Conservation (phyloP, 2,888 invertebrate species). For the Drosophila ustulata region DNA sequence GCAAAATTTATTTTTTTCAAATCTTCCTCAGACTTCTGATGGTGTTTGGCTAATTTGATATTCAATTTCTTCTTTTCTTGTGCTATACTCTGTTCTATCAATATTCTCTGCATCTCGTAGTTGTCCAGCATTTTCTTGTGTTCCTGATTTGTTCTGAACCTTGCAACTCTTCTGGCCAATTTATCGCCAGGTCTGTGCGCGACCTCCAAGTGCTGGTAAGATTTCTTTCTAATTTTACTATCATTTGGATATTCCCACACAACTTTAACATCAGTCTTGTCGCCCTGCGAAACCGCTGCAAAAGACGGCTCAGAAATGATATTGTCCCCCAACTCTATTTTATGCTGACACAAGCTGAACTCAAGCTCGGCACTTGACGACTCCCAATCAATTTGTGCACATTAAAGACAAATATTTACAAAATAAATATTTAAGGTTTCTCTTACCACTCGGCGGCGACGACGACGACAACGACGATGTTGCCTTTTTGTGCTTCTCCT, state of each 20-base stretch:
- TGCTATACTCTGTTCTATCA: neutral
- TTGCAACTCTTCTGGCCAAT: conserved; percentile 3
- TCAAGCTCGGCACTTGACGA: neutral
- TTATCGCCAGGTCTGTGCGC: neutral
- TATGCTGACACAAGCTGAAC: conserved; percentile 21
- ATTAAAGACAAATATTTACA: conserved; percentile 62
- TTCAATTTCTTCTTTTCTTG: neutral
- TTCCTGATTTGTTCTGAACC: neutral
- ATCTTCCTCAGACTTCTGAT: too few species aligned
- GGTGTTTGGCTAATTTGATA: too few species aligned
- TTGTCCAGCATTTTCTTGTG: neutral
- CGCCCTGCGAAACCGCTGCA: conserved; percentile 13
- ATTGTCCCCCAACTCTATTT: neutral
- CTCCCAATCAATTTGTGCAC: conserved; percentile 42
- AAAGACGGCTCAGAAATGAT: conserved; percentile 14
- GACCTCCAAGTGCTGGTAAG: neutral
- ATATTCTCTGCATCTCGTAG: neutral
- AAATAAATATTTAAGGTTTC: conserved; percentile 31
- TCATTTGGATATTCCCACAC: neutral
- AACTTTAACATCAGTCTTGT: neutral
- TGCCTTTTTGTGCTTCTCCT: conserved; percentile 59
- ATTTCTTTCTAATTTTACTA: neutral
- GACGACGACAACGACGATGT: conserved; percentile 4
- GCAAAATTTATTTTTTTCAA: neutral
- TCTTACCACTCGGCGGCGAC: conserved; percentile 57